These are phyloP conservation scores for Furcula furcula DNA, from an alignment of 2,888 invertebrate genomes.

Conservation along the genomic window DNA sequence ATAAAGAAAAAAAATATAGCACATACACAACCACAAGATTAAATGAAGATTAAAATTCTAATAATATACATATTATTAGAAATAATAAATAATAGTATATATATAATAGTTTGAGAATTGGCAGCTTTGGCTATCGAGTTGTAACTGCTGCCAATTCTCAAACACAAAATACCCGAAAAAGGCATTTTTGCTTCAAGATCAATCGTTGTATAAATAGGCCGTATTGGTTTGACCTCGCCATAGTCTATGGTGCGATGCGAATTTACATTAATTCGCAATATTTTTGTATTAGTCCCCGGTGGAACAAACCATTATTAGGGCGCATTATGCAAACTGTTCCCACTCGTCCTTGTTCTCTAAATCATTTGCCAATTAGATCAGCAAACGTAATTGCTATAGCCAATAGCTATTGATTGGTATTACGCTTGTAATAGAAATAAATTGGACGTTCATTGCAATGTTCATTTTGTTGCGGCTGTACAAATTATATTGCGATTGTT, in stretches of 20 bases:
- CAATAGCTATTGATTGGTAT: slow-evolving; percentile 3
- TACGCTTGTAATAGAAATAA: not conserved
- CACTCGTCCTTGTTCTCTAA: slow-evolving; percentile 11
- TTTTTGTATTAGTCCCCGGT: slow-evolving; percentile 6
- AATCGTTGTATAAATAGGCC: not conserved
- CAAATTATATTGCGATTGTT: not conserved
- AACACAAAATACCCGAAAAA: not conserved
- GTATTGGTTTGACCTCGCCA: not conserved
- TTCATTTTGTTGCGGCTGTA: not conserved
- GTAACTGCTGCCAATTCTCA: not conserved
- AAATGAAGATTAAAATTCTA: no score
- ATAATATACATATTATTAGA: no score
- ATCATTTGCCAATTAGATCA: slow-evolving; percentile 4
- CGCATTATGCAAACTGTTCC: slow-evolving; percentile 1
- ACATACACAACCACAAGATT: no score
- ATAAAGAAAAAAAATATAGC: no score
- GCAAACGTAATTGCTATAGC: slow-evolving; percentile 2
- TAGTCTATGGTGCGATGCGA: not conserved
- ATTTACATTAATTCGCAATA: slow-evolving; percentile 14
- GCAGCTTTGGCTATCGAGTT: no score
- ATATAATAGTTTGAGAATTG: no score
- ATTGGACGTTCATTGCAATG: not conserved
- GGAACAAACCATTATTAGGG: not conserved
- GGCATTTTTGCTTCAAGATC: not conserved
- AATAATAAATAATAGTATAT: no score